Evolutionary conservation across 2,888 invertebrate genomes (phyloP), one percentile per base, ranked within the genome.

Genomic region (Notodonta dromedarius): DNA sequence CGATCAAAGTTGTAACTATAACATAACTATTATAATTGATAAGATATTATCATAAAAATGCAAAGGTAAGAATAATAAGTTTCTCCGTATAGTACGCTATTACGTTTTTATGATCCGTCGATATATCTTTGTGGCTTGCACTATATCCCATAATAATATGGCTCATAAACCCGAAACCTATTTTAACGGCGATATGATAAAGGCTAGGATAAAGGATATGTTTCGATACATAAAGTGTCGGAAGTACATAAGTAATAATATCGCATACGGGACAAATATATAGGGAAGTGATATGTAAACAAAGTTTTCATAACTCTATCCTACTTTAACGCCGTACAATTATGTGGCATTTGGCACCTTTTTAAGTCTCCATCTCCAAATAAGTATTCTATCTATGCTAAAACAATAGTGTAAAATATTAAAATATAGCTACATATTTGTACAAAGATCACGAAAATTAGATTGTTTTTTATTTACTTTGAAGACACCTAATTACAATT

Each of bases 181-280:
- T 74, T 79, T 77, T 78, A 77, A 76, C 73, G 76, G 72, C 76
- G 88, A 88, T 89, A 89, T 89, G 88, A 79, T 78, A 74, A 76
- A 79, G 78, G 88, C 88, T 88, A 88, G 88, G 87, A 79, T 78
- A 74, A 76, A 79, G 78, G 88, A 89, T 88, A 88, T 88, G 87
- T 80, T 68, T 62, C 55, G 67, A 70, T 67, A 71, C 52, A 65
- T 67, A 67, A 6, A 35, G 61, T 52, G 57, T 62, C 42, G 9
- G 1, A 51, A 51, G 11, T 57, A 57, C 65, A 14, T 61, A 71
- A 60, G 63, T 61, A 69, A 60, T 58, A 59, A 73, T 61, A 65
- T 67, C 59, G 59, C 69, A 67, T 69, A 71, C 71, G 65, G 68
- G 59, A 69, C 68, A 71, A 75, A 59, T 56, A 51, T 64, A 71